phyloP scores from a whole-genome alignment of 2,888 invertebrate genomes.

The Chesias legatella region DNA sequence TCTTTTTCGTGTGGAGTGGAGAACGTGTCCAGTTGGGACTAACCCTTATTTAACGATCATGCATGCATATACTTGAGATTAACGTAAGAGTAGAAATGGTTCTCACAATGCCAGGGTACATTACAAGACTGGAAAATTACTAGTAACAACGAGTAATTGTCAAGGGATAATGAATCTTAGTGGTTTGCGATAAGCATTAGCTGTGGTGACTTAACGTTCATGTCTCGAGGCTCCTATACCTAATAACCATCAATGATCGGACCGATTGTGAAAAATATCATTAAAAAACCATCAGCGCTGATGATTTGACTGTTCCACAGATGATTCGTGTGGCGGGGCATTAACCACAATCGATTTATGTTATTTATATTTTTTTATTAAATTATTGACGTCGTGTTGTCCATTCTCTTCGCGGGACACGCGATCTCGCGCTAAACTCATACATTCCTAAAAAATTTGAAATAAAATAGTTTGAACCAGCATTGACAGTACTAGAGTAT shows the following conservation, averaged over 20 bases:
- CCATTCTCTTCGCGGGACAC: constrained; percentile 40
- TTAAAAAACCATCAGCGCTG: constrained; percentile 80
- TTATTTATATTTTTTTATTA: constrained; percentile 66
- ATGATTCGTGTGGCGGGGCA: constrained; percentile 64
- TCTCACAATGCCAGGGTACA: constrained; percentile 30
- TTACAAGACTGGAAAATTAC: constrained; percentile 36
- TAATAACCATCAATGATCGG: constrained; percentile 79
- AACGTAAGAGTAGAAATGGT: constrained; percentile 16
- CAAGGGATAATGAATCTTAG: constrained; percentile 35
- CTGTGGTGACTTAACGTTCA: constrained; percentile 41
- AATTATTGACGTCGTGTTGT: constrained; percentile 62
- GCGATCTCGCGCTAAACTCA: constrained; percentile 38
- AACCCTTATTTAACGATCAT: neutral
- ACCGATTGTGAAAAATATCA: constrained; percentile 81
- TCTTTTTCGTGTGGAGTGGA: too few species aligned
- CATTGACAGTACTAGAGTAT: constrained; percentile 53
- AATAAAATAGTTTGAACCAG: neutral
- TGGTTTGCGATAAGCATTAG: constrained; percentile 32
- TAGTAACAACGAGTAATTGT: constrained; percentile 32
- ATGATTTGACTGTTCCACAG: constrained; percentile 72
- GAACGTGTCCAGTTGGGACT: neutral
- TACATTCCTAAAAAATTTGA: neutral
- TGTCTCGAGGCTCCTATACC: constrained; percentile 72
- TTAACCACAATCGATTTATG: constrained; percentile 76
- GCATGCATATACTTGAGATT: constrained; percentile 11